phyloP scores from a whole-genome alignment of 2,888 invertebrate species.

The Desoria tigrina region DNA sequence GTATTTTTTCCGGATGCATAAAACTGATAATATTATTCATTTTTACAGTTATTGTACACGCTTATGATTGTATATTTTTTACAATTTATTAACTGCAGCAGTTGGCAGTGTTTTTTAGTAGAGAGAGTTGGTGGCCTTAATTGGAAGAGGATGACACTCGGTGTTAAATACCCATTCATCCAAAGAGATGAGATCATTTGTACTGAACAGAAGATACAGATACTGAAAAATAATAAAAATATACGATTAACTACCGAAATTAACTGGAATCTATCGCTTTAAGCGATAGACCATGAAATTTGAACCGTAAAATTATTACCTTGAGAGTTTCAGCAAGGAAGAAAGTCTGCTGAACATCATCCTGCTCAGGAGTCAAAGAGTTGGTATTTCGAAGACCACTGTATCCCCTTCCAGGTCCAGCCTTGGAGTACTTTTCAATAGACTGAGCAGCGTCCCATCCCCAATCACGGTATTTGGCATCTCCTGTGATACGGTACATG shows the following conservation, averaged over 20 bases:
- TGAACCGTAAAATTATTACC: no score
- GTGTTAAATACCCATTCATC: constrained; percentile 99
- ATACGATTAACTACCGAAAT: no score
- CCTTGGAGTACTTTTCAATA: constrained; percentile 40
- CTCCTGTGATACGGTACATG: constrained; percentile 93
- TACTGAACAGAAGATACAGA: constrained; percentile 90
- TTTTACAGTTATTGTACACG: no score
- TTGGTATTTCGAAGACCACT: constrained; percentile 95
- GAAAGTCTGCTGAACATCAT: constrained; percentile 99
- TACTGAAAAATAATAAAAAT: constrained; percentile 68
- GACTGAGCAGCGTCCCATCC: constrained; percentile 47
- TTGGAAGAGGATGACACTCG: constrained; percentile 95
- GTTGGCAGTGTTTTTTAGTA: no score
- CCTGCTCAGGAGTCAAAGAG: constrained; percentile 71
- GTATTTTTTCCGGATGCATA: no score
- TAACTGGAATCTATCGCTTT: not conserved
- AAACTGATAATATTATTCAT: no score
- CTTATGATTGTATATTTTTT: no score
- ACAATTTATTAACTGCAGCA: no score
- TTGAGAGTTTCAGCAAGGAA: constrained; percentile 98
- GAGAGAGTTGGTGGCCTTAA: constrained; percentile 75
- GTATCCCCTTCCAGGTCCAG: constrained; percentile 66
- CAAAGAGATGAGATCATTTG: constrained; percentile 79
- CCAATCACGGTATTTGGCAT: constrained; percentile 70
- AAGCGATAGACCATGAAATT: not conserved